phyloP scores from a whole-genome alignment of 2,888 invertebrate species.

The Drosophila affinis region DNA sequence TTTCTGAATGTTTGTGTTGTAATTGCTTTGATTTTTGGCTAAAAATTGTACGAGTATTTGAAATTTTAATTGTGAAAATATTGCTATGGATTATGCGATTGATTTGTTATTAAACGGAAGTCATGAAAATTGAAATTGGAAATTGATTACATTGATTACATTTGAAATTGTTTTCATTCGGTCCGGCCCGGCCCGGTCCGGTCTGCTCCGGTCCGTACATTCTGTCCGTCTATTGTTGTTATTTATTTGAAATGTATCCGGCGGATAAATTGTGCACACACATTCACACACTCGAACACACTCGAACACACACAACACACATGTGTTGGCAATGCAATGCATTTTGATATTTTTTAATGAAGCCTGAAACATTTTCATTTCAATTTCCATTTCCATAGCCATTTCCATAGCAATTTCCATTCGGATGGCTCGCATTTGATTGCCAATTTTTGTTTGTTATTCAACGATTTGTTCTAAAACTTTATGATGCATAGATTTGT shows the following conservation, averaged over 20 bases:
- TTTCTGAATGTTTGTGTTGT: conserved; percentile 62
- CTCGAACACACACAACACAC: conserved; percentile 15
- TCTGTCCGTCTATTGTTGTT: conserved; percentile 51
- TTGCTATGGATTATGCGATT: conserved; percentile 80
- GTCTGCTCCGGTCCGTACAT: conserved; percentile 1
- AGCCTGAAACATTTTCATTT: conserved; percentile 74
- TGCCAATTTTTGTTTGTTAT: conserved; percentile 59
- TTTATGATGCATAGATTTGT: conserved; percentile 74
- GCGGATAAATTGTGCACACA: conserved; percentile 65
- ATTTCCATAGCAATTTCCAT: conserved; percentile 4
- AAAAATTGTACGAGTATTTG: conserved; percentile 69
- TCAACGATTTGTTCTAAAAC: conserved; percentile 74
- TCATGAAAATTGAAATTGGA: conserved; percentile 66
- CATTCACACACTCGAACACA: conserved; percentile 11
- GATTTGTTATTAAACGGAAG: conserved; percentile 79
- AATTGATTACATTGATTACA: conserved; percentile 59
- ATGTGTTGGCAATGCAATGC: conserved; percentile 25
- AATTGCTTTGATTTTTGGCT: conserved; percentile 74
- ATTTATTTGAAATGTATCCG: conserved; percentile 78
- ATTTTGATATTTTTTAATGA: conserved; percentile 59
- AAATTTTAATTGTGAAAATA: conserved; percentile 80
- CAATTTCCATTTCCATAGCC: conserved; percentile 44
- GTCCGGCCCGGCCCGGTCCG: background rate
- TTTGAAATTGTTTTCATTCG: conserved; percentile 55
- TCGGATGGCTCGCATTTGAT: conserved; percentile 37